These are phyloP conservation scores for Tenebrio molitor DNA, from an alignment of 1,140 invertebrate species.

Conservation along the genomic window DNA sequence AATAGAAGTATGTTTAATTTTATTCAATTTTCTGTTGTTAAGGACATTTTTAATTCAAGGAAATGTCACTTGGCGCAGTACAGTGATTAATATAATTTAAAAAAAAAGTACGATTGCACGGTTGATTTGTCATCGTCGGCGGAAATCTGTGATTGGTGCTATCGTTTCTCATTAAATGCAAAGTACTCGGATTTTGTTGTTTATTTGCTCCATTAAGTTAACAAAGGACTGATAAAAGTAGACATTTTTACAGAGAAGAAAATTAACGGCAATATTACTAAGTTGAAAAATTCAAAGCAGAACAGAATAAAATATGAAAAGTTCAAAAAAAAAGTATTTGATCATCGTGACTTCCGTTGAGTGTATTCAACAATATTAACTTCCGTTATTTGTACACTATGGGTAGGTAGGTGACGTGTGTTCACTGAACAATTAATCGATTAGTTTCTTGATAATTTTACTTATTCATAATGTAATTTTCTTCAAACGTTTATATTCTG, in stretches of 20 bases:
- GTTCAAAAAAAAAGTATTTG: slow-evolving; percentile 17
- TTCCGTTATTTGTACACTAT: slow-evolving; percentile 27
- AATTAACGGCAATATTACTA: neutral
- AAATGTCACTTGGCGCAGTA: too few relatives aligned
- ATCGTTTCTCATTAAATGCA: too few relatives aligned
- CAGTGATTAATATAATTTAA: too few relatives aligned
- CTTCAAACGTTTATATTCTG: too few relatives aligned
- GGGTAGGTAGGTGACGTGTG: slow-evolving; percentile 29
- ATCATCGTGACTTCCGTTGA: slow-evolving; percentile 30
- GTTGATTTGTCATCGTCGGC: slow-evolving; percentile 1
- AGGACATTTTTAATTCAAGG: too few relatives aligned
- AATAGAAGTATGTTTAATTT: too few relatives aligned
- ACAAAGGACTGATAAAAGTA: neutral
- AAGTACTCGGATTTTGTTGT: neutral
- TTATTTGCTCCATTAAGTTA: slow-evolving; percentile 3
- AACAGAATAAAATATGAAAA: neutral
- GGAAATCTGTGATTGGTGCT: neutral
- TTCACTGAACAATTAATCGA: slow-evolving; percentile 27
- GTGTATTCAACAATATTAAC: neutral
- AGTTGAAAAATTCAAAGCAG: neutral
- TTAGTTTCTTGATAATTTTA: slow-evolving; percentile 15
- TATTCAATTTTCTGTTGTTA: too few relatives aligned
- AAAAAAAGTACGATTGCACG: too few relatives aligned
- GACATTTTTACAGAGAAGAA: neutral
- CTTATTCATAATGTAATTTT: neutral